Evolutionary conservation across 2,113 vertebrate genomes (phyloP), one percentile per base, ranked within the genome.

Genomic region (Phalacrocorax aristotelis): DNA sequence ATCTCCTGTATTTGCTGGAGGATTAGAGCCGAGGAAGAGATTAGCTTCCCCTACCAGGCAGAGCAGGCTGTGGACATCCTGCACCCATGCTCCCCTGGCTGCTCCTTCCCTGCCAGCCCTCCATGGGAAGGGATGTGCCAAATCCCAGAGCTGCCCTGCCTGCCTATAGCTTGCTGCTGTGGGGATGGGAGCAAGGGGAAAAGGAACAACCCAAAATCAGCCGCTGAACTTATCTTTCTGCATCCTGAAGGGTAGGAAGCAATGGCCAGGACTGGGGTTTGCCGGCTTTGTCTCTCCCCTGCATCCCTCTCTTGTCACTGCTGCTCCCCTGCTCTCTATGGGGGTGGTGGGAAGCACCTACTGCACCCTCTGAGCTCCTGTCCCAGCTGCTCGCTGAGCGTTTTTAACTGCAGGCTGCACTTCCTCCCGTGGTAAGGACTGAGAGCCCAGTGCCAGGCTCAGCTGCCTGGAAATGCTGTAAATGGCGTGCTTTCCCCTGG

Each of bases 11-110:
- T 97, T 97, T 96, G 87, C 71, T 62, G 93, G 95, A 95, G 97
- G 97, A 97, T 97, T 97, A 97, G 66, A 83, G 94, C 68, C 0
- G 32, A 88, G 94, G 83, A 95, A 60, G 83, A 93, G 95, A 96
- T 95, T 96, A 95, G 42, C 91, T 77, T 87, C 52, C 34, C 42
- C 81, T 68, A 70, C 70, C 77, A 68, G 80, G 38, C 6, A 4
- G 42, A 65, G 58, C 64, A 13, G 20, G 49, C 89, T 11, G 42
- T 5, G 19, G 4, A 36, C 2, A 4, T 79, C 61, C 61, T 26
- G 38, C 42, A 13, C 14, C 19, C 16, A 0, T 0, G 7, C 40
- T 90, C 48, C 68, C 62, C 11, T 5, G 52, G 57, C 83, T 77
- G 38, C 68, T 82, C 38, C 66, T 72, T 87, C 83, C 34, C 68